Percentiles rank a stretch among this genome's conserved stretches.
These are phyloP conservation scores for Grallaria varia DNA, from an alignment of 2,113 vertebrate genomes.

Conservation along the genomic window DNA sequence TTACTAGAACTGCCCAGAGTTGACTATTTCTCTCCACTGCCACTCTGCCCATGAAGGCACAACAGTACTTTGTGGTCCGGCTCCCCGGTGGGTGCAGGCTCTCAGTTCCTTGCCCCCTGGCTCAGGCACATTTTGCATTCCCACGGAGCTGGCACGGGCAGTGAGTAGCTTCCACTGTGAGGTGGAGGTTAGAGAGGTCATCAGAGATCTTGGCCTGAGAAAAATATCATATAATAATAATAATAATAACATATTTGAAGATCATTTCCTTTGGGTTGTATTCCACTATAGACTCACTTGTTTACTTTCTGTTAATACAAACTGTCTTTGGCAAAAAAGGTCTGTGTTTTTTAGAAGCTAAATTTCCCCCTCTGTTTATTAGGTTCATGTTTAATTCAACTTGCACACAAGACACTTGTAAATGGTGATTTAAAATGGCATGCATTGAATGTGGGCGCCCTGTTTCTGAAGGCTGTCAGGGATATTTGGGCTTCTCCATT, in stretches of 20 bases:
- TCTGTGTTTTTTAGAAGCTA: neutral
- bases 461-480: neutral
- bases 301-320: neutral
- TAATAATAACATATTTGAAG: too few relatives aligned
- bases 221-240: neutral
- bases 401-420: neutral
- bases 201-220: neutral
- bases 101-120: neutral
- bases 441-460: neutral
- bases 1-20: neutral
- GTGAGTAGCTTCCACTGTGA: neutral
- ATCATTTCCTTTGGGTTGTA: neutral
- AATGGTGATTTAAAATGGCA: neutral
- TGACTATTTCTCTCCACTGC: neutral
- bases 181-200: neutral
- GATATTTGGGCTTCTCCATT: neutral
- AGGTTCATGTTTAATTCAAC: neutral
- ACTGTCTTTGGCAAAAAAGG: neutral
- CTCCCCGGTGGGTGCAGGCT: neutral
- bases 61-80: rapidly evolving
- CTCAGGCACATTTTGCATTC: neutral
- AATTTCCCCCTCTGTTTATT: neutral
- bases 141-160: neutral
- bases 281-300: neutral
- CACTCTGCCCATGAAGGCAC: rapidly evolving